A percentile compares a stretch with the other conserved stretches of the same genome.
Evolutionary conservation across 2,888 invertebrate species (phyloP).

Genomic region (Chrysodeixis includens): DNA sequence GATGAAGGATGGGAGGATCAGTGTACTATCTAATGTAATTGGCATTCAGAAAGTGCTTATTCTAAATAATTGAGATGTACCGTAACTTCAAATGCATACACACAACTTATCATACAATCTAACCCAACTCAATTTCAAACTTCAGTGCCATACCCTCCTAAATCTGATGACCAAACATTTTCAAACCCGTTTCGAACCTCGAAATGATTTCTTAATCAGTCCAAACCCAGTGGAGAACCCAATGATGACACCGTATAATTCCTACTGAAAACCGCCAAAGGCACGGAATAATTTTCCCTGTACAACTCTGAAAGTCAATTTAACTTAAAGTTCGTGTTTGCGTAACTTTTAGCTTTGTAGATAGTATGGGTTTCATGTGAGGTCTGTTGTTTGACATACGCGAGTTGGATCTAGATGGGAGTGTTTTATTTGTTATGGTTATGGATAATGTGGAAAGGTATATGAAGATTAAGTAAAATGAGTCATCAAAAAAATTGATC

Average conservation of each 20-base stretch:
- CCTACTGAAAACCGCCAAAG: slow-evolving; percentile 40
- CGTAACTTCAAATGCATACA: too few species aligned
- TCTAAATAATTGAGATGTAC: too few species aligned
- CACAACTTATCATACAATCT: too few species aligned
- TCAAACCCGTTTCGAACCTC: neutral
- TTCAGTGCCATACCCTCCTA: neutral
- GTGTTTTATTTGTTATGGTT: too few species aligned
- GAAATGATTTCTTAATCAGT: neutral
- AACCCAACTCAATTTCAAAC: neutral
- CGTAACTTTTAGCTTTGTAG: slow-evolving; percentile 40
- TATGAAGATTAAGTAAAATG: too few species aligned
- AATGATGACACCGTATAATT: slow-evolving; percentile 14
- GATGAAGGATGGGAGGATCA: too few species aligned
- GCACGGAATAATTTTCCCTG: slow-evolving; percentile 46
- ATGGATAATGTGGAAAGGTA: too few species aligned
- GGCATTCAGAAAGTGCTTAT: too few species aligned
- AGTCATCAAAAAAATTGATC: too few species aligned
- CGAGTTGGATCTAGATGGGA: too few species aligned
- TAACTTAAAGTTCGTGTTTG: slow-evolving; percentile 53
- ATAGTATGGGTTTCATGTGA: neutral
- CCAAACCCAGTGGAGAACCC: neutral
- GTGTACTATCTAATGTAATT: too few species aligned
- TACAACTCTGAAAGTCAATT: slow-evolving; percentile 54
- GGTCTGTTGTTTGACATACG: slow-evolving; percentile 7
- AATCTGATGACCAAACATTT: neutral